Conservation (phyloP, 2,888 invertebrate genomes). For the Steromphala cineraria region DNA sequence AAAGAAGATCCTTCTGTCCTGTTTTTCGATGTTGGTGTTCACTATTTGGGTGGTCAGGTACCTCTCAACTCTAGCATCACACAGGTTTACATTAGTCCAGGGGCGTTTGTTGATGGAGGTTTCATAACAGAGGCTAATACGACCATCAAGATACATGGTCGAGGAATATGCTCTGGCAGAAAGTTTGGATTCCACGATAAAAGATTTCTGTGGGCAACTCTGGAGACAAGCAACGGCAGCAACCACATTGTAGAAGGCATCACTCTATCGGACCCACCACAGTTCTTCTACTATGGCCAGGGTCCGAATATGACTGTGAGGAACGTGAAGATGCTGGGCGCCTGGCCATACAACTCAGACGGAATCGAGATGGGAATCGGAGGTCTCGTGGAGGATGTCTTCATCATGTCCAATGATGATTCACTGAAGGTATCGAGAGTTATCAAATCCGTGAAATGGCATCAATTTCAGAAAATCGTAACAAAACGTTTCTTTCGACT, state of each 20-base stretch:
- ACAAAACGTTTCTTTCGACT: no score
- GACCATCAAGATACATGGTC: slow-evolving; percentile 29
- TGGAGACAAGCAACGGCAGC: slow-evolving; percentile 17
- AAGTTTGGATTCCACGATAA: slow-evolving; percentile 23
- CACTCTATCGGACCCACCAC: slow-evolving; percentile 14
- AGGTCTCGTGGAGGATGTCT: slow-evolving; percentile 27
- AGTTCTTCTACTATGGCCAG: slow-evolving; percentile 16
- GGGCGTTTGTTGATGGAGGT: slow-evolving; percentile 32
- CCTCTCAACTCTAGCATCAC: not conserved
- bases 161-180: slow-evolving; percentile 25
- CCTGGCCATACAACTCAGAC: slow-evolving; percentile 32
- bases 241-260: slow-evolving; percentile 26
- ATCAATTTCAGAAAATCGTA: no score
- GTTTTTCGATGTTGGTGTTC: slow-evolving; percentile 26
- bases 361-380: slow-evolving; percentile 22
- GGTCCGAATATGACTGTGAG: not conserved
- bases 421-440: slow-evolving; percentile 23
- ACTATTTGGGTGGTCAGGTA: slow-evolving; percentile 29
- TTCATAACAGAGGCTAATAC: slow-evolving; percentile 21
- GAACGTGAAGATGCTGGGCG: slow-evolving; percentile 26
- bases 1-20: slow-evolving; percentile 18
- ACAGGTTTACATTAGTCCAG: slow-evolving; percentile 32
- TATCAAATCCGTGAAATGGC: not conserved
- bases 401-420: slow-evolving; percentile 31
- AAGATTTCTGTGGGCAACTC: not conserved